Base-by-base conservation (phyloP, 2,797 vertebrate genomes). In the Catostomus latipinnis region DNA sequence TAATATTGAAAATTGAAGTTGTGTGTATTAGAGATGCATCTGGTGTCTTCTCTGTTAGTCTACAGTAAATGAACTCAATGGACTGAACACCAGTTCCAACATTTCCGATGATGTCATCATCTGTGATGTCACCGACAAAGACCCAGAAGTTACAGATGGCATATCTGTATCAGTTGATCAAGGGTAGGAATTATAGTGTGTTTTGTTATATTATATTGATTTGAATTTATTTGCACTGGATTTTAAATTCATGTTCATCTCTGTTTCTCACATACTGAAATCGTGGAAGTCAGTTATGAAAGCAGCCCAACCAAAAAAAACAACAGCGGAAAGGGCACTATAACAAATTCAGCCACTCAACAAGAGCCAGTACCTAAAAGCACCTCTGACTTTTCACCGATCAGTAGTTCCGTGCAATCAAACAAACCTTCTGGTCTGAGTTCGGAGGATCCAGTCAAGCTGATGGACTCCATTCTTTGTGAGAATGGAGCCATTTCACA, bases 401-500 rank as follows among this genome's bases (percentile, higher is more conserved):
- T 90, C 78, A 95, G 93, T 82, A 91, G 93, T 54, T 88, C 94
- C 18, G 88, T 98, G 57, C 96, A 95, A 87, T 90, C 96, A 76
- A 97, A 97, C 80, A 95, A 92, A 73, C 89, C 93, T 12, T 94
- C 94, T 0, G 68, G 82, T 14, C 90, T 95, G 77, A 95, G 91
- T 78, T 86, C 94, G 72, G 97, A 99, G 89, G 97, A 99, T 82
- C 97, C 97, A 0, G 90, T 98, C 18, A 96, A 96, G 70, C 95
- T 98, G 94, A 99, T 99, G 97, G 96, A 99, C 91, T 97, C 97
- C 71, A 98, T 99, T 88, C 92, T 99, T 71, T 97, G 88, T 46
- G 97, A 99, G 82, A 98, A 93, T 9, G 95, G 94, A 66, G 94
- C 95, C 0, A 94, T 97, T 85, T 96, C 95, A 54, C 96, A 97